A percentile compares a stretch with the other conserved stretches of the same genome.
Evolutionary conservation across 2,797 vertebrate genomes (phyloP).

Genomic region (Cynodonichthys magdalenae): DNA sequence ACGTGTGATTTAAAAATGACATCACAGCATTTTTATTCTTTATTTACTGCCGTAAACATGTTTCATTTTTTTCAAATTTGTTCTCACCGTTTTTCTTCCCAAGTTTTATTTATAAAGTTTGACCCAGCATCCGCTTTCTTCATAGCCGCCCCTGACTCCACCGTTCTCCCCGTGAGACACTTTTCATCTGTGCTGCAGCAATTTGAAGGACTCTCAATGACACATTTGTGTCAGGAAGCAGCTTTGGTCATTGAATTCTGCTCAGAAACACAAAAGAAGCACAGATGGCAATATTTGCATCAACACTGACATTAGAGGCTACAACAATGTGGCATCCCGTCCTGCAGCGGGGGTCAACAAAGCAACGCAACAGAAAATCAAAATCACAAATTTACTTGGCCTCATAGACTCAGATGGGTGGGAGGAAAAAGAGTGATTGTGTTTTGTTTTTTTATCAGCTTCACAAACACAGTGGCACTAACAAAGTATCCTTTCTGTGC

Average conservation of each 20-base stretch:
- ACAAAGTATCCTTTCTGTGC: conserved; percentile 86
- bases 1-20: not conserved
- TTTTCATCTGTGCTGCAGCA: conserved; percentile 44
- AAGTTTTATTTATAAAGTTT: conserved; percentile 35
- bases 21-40: not conserved
- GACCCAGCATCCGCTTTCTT: conserved; percentile 50
- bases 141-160: conserved; percentile 1
- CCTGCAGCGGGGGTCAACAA: conserved; percentile 67
- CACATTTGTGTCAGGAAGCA: conserved; percentile 82
- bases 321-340: conserved; percentile 66
- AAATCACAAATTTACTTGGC: conserved; percentile 71
- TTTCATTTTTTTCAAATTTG: conserved; percentile 13
- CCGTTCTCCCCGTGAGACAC: conserved; percentile 36
- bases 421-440: conserved; percentile 78
- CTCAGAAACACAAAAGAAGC: conserved; percentile 74
- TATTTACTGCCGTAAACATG: not conserved
- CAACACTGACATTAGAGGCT: conserved; percentile 77
- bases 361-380: conserved; percentile 56
- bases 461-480: conserved; percentile 83
- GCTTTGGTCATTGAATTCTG: conserved; percentile 57
- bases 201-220: conserved; percentile 72
- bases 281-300: conserved; percentile 79
- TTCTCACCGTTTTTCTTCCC: conserved; percentile 20
- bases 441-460: conserved; percentile 78
- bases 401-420: conserved; percentile 58